These are phyloP conservation scores for Procambarus clarkii DNA, from an alignment of 1,140 invertebrate species.

Conservation along the genomic window DNA sequence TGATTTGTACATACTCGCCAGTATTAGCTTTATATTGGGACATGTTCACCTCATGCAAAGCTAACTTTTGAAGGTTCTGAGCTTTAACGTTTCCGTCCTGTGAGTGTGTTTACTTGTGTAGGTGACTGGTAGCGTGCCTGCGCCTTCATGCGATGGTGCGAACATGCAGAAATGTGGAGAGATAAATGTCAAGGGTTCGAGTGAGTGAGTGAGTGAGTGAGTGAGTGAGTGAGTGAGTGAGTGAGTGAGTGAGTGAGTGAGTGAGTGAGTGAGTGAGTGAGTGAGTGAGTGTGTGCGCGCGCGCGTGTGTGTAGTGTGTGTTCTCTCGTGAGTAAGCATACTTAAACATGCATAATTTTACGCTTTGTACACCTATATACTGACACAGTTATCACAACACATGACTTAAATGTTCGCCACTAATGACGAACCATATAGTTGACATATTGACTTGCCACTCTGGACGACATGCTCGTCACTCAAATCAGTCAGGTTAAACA, in stretches of 20 bases:
- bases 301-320: no score
- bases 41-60: constrained; percentile 39
- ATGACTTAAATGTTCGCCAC: no score
- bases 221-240: background rate
- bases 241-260: constrained; percentile 13
- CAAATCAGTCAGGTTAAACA: no score
- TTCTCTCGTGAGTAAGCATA: background rate
- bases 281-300: background rate
- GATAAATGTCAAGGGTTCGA: no score
- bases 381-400: no score
- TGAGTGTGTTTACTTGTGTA: background rate
- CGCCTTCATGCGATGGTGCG: no score
- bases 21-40: constrained; percentile 20
- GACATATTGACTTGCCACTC: no score
- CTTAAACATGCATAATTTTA: background rate
- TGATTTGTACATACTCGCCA: background rate
- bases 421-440: no score
- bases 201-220: background rate
- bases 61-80: constrained; percentile 34
- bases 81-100: constrained; percentile 51
- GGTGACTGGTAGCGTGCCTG: no score
- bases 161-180: no score
- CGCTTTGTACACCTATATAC: no score
- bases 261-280: constrained; percentile 12
- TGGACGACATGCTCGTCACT: no score